phyloP scores from a whole-genome alignment of 1,140 invertebrate genomes.

The Hypothenemus hampei region DNA sequence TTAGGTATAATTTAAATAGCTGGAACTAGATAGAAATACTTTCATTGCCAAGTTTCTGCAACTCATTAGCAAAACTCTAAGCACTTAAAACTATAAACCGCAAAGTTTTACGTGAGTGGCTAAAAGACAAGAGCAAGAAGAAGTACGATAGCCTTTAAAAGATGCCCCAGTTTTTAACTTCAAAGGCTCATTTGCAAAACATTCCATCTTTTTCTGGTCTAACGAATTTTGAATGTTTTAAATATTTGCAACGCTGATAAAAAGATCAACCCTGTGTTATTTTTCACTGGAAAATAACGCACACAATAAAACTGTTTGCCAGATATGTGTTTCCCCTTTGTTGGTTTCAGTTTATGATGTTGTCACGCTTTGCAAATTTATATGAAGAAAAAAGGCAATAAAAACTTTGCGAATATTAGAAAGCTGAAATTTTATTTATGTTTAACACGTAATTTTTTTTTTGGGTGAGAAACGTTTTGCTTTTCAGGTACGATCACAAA shows the following conservation, averaged over 20 bases:
- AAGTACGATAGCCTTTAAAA: not conserved
- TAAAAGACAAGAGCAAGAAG: not conserved
- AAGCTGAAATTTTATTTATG: constrained; percentile 15
- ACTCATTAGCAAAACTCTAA: constrained; percentile 1
- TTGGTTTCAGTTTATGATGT: constrained; percentile 7
- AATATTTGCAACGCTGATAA: too few relatives aligned
- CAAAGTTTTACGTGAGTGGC: constrained; percentile 3
- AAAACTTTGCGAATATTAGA: constrained; percentile 10
- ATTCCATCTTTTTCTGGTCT: not conserved
- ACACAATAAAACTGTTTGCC: not conserved
- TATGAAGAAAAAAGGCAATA: constrained; percentile 6
- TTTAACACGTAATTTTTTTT: constrained; percentile 15
- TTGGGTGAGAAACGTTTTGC: constrained; percentile 1
- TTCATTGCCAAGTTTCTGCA: not conserved
- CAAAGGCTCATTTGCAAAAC: not conserved
- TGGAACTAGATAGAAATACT: too few relatives aligned
- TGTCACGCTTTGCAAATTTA: constrained; percentile 14
- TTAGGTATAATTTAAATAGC: too few relatives aligned
- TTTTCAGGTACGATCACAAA: not conserved
- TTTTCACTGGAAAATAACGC: too few relatives aligned
- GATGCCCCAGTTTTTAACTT: not conserved
- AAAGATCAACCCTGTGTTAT: too few relatives aligned
- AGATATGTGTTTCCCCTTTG: not conserved
- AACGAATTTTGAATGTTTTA: not conserved
- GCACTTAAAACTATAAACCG: constrained; percentile 4